Percentiles rank a stretch among this genome's conserved stretches.
phyloP scores from a whole-genome alignment of 2,888 invertebrate species.

The Parnassius apollo region DNA sequence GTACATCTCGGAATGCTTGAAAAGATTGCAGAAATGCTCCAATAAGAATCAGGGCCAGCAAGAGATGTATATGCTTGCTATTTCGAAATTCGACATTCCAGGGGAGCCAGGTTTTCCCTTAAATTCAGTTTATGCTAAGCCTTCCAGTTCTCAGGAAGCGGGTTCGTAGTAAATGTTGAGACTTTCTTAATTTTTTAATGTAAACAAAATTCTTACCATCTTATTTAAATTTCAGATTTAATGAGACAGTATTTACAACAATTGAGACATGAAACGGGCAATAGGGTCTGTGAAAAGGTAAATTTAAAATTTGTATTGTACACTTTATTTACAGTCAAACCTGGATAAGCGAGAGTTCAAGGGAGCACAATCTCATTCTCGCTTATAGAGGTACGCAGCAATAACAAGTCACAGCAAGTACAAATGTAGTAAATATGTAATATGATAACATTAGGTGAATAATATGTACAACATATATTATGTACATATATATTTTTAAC shows the following conservation, averaged over 20 bases:
- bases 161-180: conserved; percentile 74
- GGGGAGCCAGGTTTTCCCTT: conserved; percentile 97
- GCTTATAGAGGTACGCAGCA: no score
- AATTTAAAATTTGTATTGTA: background rate
- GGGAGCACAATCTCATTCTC: no score
- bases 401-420: no score
- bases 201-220: background rate
- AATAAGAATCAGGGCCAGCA: conserved; percentile 94
- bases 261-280: conserved; percentile 96
- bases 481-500: no score
- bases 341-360: no score
- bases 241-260: conserved; percentile 97
- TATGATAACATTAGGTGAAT: no score
- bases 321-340: no score
- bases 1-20: conserved; percentile 98
- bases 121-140: conserved; percentile 96
- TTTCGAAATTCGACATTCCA: conserved; percentile 97
- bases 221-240: conserved; percentile 82
- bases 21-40: conserved; percentile 94
- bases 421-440: no score
- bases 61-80: conserved; percentile 98
- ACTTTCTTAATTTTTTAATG: background rate
- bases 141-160: conserved; percentile 87
- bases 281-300: conserved; percentile 93
- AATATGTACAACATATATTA: no score